phyloP scores from a whole-genome alignment of 2,888 invertebrate genomes.

The Scaptomyza reducta region DNA sequence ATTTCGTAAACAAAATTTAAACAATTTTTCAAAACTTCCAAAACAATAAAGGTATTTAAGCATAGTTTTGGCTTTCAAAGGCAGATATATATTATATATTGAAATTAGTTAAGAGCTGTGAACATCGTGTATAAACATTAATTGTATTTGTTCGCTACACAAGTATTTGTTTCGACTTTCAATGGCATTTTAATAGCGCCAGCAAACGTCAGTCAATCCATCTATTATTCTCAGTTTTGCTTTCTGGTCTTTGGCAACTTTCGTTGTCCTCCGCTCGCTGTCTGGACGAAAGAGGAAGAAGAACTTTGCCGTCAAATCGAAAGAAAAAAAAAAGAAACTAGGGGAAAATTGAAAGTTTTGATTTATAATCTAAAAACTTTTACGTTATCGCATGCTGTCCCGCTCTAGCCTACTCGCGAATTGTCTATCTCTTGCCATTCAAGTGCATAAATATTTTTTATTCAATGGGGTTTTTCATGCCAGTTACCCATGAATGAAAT shows the following conservation, averaged over 20 bases:
- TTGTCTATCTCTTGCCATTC: slow-evolving; percentile 57
- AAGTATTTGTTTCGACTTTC: slow-evolving; percentile 19
- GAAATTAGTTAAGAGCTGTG: slow-evolving; percentile 16
- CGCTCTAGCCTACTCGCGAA: slow-evolving; percentile 7
- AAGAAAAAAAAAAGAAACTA: slow-evolving; percentile 24
- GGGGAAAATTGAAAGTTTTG: slow-evolving; percentile 78
- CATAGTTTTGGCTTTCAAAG: slow-evolving; percentile 8
- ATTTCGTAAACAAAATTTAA: too few relatives aligned
- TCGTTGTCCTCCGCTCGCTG: slow-evolving; percentile 28
- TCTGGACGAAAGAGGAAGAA: slow-evolving; percentile 26
- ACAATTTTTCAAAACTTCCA: too few relatives aligned
- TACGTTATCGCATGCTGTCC: slow-evolving; percentile 36
- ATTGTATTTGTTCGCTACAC: slow-evolving; percentile 39
- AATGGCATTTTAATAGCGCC: slow-evolving; percentile 23
- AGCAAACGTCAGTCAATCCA: slow-evolving; percentile 63
- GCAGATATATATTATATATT: too few relatives aligned
- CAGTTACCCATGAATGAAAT: background rate
- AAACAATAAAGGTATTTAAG: background rate
- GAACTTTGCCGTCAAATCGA: slow-evolving; percentile 60
- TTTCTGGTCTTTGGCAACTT: slow-evolving; percentile 34
- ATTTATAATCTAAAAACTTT: slow-evolving; percentile 77
- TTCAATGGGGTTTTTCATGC: slow-evolving; percentile 30
- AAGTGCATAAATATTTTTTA: slow-evolving; percentile 75
- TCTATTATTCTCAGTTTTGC: slow-evolving; percentile 49
- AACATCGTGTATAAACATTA: slow-evolving; percentile 25